Conservation (phyloP, 2,113 vertebrate genomes). For the Corythornis vintsioides region DNA sequence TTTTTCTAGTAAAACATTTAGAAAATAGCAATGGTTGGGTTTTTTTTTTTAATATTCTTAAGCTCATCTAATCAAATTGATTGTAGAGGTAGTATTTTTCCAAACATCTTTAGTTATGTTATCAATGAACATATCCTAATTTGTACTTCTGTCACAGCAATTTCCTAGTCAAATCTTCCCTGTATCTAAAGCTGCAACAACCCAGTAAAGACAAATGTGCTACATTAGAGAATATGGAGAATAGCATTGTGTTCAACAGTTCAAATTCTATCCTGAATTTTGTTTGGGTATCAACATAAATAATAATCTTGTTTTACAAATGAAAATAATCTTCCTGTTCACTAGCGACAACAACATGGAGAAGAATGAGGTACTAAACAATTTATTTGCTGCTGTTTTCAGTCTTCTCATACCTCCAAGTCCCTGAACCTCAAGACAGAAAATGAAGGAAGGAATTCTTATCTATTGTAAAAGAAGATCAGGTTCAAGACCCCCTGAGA, state of each 20-base stretch:
- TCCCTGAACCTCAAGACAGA: background rate
- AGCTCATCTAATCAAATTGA: background rate
- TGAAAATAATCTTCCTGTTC: background rate
- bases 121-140: background rate
- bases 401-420: background rate
- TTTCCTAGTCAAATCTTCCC: background rate
- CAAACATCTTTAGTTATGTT: background rate
- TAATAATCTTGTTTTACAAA: background rate
- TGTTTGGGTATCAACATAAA: background rate
- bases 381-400: background rate
- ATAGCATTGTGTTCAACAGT: background rate
- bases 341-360: background rate
- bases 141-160: fast-evolving
- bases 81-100: background rate
- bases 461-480: background rate
- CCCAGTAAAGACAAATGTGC: background rate
- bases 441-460: background rate
- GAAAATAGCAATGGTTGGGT: background rate
- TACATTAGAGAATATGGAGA: background rate
- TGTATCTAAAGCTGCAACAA: background rate
- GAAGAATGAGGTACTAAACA: background rate
- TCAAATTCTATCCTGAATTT: background rate
- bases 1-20: background rate
- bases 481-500: background rate
- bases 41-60: background rate